phyloP scores from a whole-genome alignment of 2,797 vertebrate species.

The Sebastes itinus region DNA sequence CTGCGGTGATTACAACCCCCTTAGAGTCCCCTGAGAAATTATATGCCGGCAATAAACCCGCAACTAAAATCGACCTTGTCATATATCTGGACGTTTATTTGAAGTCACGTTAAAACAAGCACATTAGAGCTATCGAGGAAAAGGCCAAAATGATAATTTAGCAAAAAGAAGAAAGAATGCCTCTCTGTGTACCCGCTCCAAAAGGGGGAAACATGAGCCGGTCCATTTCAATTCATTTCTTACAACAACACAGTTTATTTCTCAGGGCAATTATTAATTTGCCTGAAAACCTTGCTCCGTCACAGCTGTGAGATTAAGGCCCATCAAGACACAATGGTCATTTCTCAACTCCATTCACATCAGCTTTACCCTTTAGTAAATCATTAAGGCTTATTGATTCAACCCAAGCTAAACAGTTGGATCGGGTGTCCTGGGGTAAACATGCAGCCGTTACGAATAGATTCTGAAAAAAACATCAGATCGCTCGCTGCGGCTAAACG shows the following conservation, averaged over 20 bases:
- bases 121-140: slow-evolving; percentile 42
- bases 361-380: slow-evolving; percentile 38
- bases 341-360: slow-evolving; percentile 38
- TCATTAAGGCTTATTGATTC: slow-evolving; percentile 48
- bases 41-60: slow-evolving; percentile 45
- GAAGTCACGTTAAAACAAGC: slow-evolving; percentile 58
- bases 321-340: slow-evolving; percentile 28
- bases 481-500: slow-evolving; percentile 1
- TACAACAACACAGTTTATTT: slow-evolving; percentile 40
- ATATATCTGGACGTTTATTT: slow-evolving; percentile 56
- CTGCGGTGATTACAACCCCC: slow-evolving; percentile 56
- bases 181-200: slow-evolving; percentile 48
- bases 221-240: slow-evolving; percentile 53
- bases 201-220: slow-evolving; percentile 25
- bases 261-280: slow-evolving; percentile 54
- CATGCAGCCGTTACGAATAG: slow-evolving; percentile 38
- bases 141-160: slow-evolving; percentile 66
- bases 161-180: slow-evolving; percentile 12
- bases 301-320: slow-evolving; percentile 42
- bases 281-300: slow-evolving; percentile 34
- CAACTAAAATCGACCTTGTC: slow-evolving; percentile 59
- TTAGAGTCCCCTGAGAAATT: slow-evolving; percentile 49
- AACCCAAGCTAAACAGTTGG: slow-evolving; percentile 45
- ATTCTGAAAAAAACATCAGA: slow-evolving; percentile 42
- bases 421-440: slow-evolving; percentile 50